Evolutionary conservation across 2,113 vertebrate genomes (phyloP), one percentile per base, ranked within the genome.

Genomic region (Calonectris borealis): DNA sequence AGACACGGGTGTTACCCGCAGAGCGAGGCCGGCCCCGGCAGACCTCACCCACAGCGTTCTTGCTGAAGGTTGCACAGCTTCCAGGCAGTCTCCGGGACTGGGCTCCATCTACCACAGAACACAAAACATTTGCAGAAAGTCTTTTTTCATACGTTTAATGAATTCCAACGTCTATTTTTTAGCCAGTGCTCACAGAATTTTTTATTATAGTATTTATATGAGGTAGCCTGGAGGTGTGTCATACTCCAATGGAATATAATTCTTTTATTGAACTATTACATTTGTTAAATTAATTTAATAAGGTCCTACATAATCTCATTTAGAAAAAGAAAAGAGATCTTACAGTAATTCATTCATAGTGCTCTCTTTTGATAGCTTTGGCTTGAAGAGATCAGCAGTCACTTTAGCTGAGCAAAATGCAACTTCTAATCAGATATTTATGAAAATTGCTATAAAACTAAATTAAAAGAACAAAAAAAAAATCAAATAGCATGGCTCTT

Each of bases 11-110:
- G 38, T 34, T 27, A 42, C n/a, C 58, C 9, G 3, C 32, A 13
- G 52, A 78, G 38, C 1, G 0, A 40, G 25, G 76, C n/a, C 0
- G 0, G 69, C 44, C 40, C 17, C 19, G 2, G 66, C n/a, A 71
- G 17, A 78, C 16, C 55, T 78, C 48, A 17, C 0, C 2, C 25
- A 25, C 40, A 18, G 38, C 4, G 1, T 8, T 85, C 26, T 48
- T 1, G 0, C 2, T 10, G 34, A 38, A 83, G 31, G 40, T 49
- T 73, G 24, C 1, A 1, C 42, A 40, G 52, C 46, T 82, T 40
- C 42, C 69, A 60, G 10, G n/a, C 34, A 36, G 27, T 8, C 16
- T 32, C 10, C 2, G 2, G 38, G 9, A 57, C 34, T 10, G 27
- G 34, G 49, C 21, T 94, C 44, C 25, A 48, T 18, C 71, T 46